Base-by-base conservation (phyloP, 2,797 vertebrate genomes). In the Sebastes vulpes region DNA sequence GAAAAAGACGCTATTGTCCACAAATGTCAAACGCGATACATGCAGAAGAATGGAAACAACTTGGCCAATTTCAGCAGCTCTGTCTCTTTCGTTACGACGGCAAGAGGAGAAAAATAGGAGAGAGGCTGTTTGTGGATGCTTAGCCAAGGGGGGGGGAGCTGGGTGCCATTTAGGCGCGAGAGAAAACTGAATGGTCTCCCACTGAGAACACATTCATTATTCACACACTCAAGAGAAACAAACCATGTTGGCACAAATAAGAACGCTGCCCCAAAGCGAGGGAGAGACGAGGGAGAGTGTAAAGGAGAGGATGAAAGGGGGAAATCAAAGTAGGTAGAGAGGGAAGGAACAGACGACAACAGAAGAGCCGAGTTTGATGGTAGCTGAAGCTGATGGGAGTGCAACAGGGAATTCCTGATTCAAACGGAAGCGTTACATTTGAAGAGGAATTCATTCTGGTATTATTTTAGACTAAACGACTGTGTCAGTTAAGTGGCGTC, bases 141-240 rank as follows among this genome's bases (percentile, higher is more conserved):
- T 5, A 20, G 76, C 54, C 42, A 20, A 56, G 32, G 11, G 8
- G 0, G 0, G 26, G 26, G 31, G 56, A 48, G 65, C 58, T 50
- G 25, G 67, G 52, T 65, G 61, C 65, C 72, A 87, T 88, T 87
- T 77, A 79, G 65, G 70, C 6, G 6, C 48, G 26, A 84, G 79
- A 79, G 65, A 58, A 87, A 84, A 80, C 67, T 67, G 75, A 88
- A 87, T 23, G 59, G 65, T 12, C 38, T 79, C 77, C 64, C 23
- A 73, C 76, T 80, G 79, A 82, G 82, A 84, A 23, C 52, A 65
- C 68, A 83, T 91, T 83, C 74, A 85, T 91, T 90, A 92, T 91
- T 91, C 81, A 88, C 69, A 83, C 6, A 6, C 58, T 57, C 56
- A 65, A 46, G 68, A 82, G 65, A 89, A 88, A 84, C 81, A 74